Evolutionary conservation across 2,113 vertebrate genomes (phyloP).

Genomic region (Ondatra zibethicus): DNA sequence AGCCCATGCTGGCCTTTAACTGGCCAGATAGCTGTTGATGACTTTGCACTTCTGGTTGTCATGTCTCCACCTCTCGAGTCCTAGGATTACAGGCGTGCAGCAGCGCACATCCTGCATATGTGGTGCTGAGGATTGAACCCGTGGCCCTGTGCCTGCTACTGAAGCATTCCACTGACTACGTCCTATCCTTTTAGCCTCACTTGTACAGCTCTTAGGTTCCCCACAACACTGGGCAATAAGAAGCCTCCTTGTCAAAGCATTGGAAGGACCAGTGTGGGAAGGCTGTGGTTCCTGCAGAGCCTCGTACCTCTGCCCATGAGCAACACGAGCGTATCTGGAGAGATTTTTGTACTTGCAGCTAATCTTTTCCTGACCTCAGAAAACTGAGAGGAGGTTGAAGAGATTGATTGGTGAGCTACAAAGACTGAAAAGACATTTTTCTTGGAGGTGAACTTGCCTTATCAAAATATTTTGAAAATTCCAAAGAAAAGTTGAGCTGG

Average conservation of each 20-base stretch:
- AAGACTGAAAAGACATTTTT: slow-evolving; percentile 38
- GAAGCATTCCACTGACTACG: not conserved
- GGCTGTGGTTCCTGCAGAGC: not conserved
- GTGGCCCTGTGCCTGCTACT: not conserved
- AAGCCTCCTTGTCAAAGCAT: not conserved
- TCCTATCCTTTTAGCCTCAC: not conserved
- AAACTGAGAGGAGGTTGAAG: not conserved
- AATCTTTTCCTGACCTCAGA: slow-evolving; percentile 3
- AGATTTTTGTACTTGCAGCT: not conserved
- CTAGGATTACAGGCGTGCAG: not conserved
- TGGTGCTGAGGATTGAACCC: not conserved
- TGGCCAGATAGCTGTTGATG: not conserved
- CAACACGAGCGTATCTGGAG: not conserved
- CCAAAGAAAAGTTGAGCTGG: slow-evolving; percentile 17
- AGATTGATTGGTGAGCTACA: slow-evolving; percentile 11
- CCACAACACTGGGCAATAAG: not conserved
- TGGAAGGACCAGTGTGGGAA: not conserved
- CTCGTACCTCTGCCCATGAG: not conserved
- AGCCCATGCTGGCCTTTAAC: not conserved
- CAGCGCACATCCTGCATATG: not conserved
- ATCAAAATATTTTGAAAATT: slow-evolving; percentile 63
- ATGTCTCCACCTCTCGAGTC: not conserved
- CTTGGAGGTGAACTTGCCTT: slow-evolving; percentile 26
- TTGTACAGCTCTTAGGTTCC: not conserved
- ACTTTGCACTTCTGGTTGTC: not conserved